phyloP scores from a whole-genome alignment of 2,888 invertebrate genomes.

The Lasioglossum calceatum region DNA sequence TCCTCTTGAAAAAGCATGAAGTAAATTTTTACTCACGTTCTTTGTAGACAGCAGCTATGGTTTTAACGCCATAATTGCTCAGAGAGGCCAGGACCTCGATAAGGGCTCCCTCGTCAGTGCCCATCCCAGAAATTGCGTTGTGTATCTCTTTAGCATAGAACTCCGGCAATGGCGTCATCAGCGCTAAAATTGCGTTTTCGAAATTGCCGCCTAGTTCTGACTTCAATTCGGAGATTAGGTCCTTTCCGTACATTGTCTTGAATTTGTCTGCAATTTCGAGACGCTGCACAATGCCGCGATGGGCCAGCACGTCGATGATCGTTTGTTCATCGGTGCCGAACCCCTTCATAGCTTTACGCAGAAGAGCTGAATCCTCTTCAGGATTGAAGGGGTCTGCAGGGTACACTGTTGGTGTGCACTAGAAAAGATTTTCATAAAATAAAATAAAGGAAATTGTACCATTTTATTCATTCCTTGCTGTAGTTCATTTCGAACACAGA shows the following conservation, averaged over 20 bases:
- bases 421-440: conserved; percentile 46
- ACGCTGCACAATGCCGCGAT: conserved; percentile 94
- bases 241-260: conserved; percentile 95
- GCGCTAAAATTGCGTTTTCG: conserved; percentile 92
- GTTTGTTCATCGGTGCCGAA: conserved; percentile 96
- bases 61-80: conserved; percentile 93
- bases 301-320: conserved; percentile 93
- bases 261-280: conserved; percentile 92
- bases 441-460: not conserved
- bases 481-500: not conserved
- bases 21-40: conserved; percentile 87
- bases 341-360: conserved; percentile 97
- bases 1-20: not conserved
- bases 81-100: conserved; percentile 96
- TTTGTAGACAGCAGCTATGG: conserved; percentile 91
- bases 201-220: conserved; percentile 96
- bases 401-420: conserved; percentile 91
- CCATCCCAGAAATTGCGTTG: conserved; percentile 91
- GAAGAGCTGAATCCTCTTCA: conserved; percentile 91
- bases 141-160: conserved; percentile 94
- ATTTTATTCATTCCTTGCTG: not conserved
- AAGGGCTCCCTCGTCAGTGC: conserved; percentile 88
- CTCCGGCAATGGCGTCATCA: conserved; percentile 94
- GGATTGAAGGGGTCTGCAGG: conserved; percentile 92
- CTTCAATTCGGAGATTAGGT: conserved; percentile 92